Evolutionary conservation across 1,140 invertebrate species (phyloP), one percentile per base, ranked within the genome.

Genomic region (Palaemon carinicauda): DNA sequence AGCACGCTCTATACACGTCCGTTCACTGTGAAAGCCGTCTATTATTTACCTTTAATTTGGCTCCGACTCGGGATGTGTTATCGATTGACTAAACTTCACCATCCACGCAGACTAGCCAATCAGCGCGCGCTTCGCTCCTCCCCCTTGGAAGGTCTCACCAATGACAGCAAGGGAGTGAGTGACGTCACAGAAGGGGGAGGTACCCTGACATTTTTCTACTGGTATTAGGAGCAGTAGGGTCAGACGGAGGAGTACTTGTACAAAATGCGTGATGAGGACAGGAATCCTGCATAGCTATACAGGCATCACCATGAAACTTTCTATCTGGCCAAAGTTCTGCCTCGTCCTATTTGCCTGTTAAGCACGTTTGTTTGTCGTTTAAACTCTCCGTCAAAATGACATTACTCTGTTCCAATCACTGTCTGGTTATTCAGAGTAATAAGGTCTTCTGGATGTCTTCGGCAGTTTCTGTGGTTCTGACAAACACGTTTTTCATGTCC

Each of bases 21-120:
- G 90, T 88, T 89, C 90, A 89, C 87, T 89, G 90, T 90, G 90
- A 90, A 90, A 90, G 87, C 88, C 89, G 87, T 90, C 90, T 90
- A 90, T 91, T 91, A 90, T 90, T 90, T 91, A 89, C 88, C 89
- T 90, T 90, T 90, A 90, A 91, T 91, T 89, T 90, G 89, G 86
- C 88, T 88, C 89, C 89, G 89, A 90, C 89, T 90, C 88, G 89
- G 87, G 90, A 89, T 90, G 90, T 90, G 89, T 88, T 91, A 91
- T 91, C 91, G 91, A 91, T 91, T 90, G 90, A 89, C 88, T 87
- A 86, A 82, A 84, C 87, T 82, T 79, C 88, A 79, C 88, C 89
- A 82, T 29, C 74, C 56, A 53, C 69, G 82, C 74, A 74, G 51
- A 52, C 52, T 33, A 69, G 73, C 89, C 89, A 89, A 89, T 88